phyloP scores from a whole-genome alignment of 1,140 invertebrate genomes.

The Rhagoletis zephyria region DNA sequence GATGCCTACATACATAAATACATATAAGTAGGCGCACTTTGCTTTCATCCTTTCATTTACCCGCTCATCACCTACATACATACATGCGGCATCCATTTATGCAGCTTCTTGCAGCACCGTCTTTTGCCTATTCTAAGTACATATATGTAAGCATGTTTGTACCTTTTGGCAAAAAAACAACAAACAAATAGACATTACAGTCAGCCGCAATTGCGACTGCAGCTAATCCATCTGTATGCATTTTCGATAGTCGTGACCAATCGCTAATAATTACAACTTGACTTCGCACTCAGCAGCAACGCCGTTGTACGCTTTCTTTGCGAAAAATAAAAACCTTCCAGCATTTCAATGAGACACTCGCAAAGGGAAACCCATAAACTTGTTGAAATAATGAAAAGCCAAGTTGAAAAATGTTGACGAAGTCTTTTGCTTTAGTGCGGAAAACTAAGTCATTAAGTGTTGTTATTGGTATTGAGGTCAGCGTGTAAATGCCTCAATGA shows the following conservation, averaged over 20 bases:
- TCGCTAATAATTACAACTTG: conserved; percentile 48
- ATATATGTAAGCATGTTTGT: not conserved
- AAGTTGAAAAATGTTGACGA: conserved; percentile 22
- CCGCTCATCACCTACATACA: not conserved
- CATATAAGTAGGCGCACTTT: not conserved
- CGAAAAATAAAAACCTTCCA: not conserved
- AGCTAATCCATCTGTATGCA: conserved; percentile 23
- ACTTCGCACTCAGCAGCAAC: not conserved
- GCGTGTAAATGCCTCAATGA: conserved; percentile 37
- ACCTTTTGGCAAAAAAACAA: too few species aligned
- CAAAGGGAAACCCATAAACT: conserved; percentile 31
- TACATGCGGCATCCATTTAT: not conserved
- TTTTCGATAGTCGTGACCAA: conserved; percentile 51
- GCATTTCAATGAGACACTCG: not conserved
- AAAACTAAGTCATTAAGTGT: conserved; percentile 39
- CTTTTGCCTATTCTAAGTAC: conserved; percentile 6
- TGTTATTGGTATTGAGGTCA: conserved; percentile 38
- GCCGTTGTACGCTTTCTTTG: not conserved
- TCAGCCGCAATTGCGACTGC: not conserved
- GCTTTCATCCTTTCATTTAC: not conserved
- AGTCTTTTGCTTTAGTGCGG: conserved; percentile 5
- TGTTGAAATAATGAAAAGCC: conserved; percentile 31
- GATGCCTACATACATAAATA: not conserved
- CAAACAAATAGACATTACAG: not conserved
- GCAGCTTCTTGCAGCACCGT: not conserved